A percentile compares a stretch with the other conserved stretches of the same genome.
Evolutionary conservation across 2,797 vertebrate species (phyloP).

Genomic region (Gallinago nigripennis): DNA sequence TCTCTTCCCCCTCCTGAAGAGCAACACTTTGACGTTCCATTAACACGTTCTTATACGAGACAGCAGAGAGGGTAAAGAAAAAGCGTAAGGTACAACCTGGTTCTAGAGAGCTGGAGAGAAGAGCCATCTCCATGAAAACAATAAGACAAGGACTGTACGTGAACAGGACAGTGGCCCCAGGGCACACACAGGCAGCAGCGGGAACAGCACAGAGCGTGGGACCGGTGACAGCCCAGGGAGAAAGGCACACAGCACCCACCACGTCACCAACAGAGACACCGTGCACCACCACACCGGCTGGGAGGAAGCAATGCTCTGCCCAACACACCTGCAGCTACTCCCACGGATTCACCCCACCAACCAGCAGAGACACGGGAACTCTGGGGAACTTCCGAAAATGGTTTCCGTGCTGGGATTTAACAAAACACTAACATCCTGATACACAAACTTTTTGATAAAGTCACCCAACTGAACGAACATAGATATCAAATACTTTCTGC

Average conservation of each 20-base stretch:
- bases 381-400: not conserved
- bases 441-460: not conserved
- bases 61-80: not conserved
- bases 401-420: not conserved
- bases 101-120: not conserved
- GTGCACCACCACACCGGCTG: not conserved
- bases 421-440: not conserved
- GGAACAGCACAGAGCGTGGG: not conserved
- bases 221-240: too few species aligned
- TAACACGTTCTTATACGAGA: not conserved
- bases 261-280: not conserved
- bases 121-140: not conserved
- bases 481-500: not conserved
- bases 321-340: not conserved
- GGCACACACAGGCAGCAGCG: accelerated
- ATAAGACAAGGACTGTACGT: too few species aligned
- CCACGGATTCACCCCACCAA: not conserved
- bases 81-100: not conserved
- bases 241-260: not conserved
- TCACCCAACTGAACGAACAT: not conserved
- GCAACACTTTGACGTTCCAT: not conserved
- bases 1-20: not conserved
- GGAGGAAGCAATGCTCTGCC: not conserved
- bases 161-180: not conserved
- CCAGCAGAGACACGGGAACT: not conserved